phyloP scores from a whole-genome alignment of 2,113 vertebrate species.

The Dolichallabes microphthalmus region DNA sequence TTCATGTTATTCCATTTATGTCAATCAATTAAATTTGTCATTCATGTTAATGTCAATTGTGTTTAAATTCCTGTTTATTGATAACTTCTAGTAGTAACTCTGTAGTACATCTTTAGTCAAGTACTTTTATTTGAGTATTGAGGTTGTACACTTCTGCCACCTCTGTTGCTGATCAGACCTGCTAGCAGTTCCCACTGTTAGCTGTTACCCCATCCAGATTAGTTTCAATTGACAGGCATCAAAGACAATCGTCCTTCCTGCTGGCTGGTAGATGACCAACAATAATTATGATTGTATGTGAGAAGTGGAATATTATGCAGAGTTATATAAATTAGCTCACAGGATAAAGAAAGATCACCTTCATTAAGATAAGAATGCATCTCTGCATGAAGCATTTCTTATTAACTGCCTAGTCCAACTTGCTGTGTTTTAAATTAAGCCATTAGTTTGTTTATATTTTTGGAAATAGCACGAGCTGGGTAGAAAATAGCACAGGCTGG shows the following conservation, averaged over 20 bases:
- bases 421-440: background rate
- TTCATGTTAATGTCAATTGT: no score
- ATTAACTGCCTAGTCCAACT: background rate
- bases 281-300: background rate
- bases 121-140: no score
- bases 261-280: background rate
- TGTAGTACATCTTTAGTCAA: no score
- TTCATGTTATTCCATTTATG: no score
- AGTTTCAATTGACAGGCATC: background rate
- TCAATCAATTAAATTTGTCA: no score
- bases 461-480: no score
- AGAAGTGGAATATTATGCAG: background rate
- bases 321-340: background rate
- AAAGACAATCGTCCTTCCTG: background rate
- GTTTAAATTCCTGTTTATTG: no score
- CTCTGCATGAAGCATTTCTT: background rate
- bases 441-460: background rate
- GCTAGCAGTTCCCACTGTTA: background rate
- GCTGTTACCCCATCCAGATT: background rate
- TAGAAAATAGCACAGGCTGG: background rate
- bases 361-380: background rate
- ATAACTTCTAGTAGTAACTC: no score
- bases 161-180: background rate
- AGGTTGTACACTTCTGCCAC: no score
- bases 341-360: background rate